Evolutionary conservation across 1,140 invertebrate species (phyloP), one percentile per base, ranked within the genome.

Genomic region (Drosophila bipectinata): DNA sequence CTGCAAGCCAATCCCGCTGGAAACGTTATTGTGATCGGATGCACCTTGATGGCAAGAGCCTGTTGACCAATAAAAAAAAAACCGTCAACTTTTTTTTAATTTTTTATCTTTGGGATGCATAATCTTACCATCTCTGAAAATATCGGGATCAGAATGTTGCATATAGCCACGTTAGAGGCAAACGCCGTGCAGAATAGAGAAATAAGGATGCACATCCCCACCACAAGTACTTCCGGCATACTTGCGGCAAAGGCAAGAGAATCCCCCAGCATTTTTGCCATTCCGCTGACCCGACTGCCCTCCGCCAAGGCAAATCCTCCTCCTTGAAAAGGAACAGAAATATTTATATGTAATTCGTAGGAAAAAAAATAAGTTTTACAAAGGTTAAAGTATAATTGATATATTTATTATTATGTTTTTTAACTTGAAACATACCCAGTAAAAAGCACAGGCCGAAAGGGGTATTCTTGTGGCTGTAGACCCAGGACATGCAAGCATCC

Each of bases 271-370:
- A 95, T 94, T 12, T 92, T 90, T 0, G 97, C 97, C 67, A 98
- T 93, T 0, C 95, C 95, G 1, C 96, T 97, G 0, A 92, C 93
- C 68, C 95, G 94, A 61, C 95, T 96, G 26, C 95, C 97, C 57
- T 96, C 94, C 0, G 97, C 97, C 12, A 98, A 93, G 0, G 97
- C 97, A 92, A 98, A 98, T 0, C 97, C 97, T 30, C 96, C 97
- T 32, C 97, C 93, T 94, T 71, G 0, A 14, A 15, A 63, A 54
- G 39, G 63, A 32, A 60, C 44, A 18, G 26, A 14, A 24, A 41
- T 2, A 37, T 37, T n/a, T 37, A 37, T 12, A 12, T 37, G 1
- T 12, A 37, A 37, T 3, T 37, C 9, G 8, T 12, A 37, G 6
- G 15, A 15, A n/a, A 18, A 41, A 41, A 44, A 12, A 18, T 14